Percentiles rank a stretch among this genome's conserved stretches.
Evolutionary conservation across 2,113 vertebrate genomes (phyloP).

Genomic region (Helogale parvula): DNA sequence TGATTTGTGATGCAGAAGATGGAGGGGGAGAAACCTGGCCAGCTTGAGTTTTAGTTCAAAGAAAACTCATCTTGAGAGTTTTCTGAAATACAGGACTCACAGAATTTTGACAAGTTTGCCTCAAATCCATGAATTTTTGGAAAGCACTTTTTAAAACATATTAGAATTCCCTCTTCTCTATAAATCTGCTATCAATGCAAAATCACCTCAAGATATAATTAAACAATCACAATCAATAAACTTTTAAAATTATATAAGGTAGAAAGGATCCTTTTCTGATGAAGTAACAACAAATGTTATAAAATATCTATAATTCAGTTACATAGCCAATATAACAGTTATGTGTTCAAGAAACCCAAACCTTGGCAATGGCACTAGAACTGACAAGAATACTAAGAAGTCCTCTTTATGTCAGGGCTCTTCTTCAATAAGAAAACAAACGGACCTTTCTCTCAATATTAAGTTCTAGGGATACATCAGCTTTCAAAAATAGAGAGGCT

Average conservation of each 20-base stretch:
- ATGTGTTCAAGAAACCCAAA: slow-evolving; percentile 35
- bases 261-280: slow-evolving; percentile 28
- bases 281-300: background rate
- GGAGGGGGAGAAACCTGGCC: background rate
- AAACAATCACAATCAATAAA: background rate
- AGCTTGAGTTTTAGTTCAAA: slow-evolving; percentile 19
- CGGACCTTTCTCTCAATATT: background rate
- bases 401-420: background rate
- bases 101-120: slow-evolving; percentile 3
- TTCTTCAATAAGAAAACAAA: slow-evolving; percentile 15
- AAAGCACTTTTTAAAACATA: slow-evolving; percentile 47
- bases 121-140: slow-evolving; percentile 30
- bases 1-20: background rate
- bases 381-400: background rate
- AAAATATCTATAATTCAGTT: slow-evolving; percentile 36
- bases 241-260: background rate
- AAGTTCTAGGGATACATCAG: background rate
- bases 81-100: slow-evolving; percentile 9
- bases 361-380: background rate
- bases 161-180: slow-evolving; percentile 18
- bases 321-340: background rate
- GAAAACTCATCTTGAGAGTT: slow-evolving; percentile 20
- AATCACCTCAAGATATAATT: background rate
- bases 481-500: slow-evolving; percentile 38
- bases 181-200: slow-evolving; percentile 38